Evolutionary conservation across 2,888 invertebrate genomes (phyloP).

Genomic region (Microctonus hyperodae): DNA sequence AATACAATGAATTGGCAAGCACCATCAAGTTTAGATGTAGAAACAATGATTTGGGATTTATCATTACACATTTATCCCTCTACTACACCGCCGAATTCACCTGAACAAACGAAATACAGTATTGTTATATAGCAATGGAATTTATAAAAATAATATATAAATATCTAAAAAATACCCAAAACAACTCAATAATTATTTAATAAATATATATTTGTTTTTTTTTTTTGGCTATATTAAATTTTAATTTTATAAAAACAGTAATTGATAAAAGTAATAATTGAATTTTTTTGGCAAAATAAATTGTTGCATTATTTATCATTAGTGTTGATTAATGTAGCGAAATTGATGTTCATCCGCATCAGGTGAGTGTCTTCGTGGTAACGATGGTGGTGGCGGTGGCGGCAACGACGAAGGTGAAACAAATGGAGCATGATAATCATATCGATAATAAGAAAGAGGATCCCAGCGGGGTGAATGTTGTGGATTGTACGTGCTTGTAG

Average conservation of each 20-base stretch:
- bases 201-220: slow-evolving; percentile 33
- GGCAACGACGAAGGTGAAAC: slow-evolving; percentile 45
- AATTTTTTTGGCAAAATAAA: neutral
- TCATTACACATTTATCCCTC: slow-evolving; percentile 94
- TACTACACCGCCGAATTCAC: slow-evolving; percentile 64
- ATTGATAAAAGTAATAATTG: neutral
- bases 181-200: slow-evolving; percentile 7
- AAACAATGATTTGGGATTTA: slow-evolving; percentile 99
- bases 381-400: slow-evolving; percentile 40
- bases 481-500: slow-evolving; percentile 44
- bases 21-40: slow-evolving; percentile 86
- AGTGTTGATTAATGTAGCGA: slow-evolving; percentile 20
- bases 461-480: slow-evolving; percentile 57
- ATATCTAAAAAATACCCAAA: neutral
- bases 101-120: slow-evolving; percentile 57
- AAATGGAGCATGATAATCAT: slow-evolving; percentile 57
- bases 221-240: slow-evolving; percentile 28
- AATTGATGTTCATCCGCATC: slow-evolving; percentile 15
- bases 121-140: slow-evolving; percentile 49
- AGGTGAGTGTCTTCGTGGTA: slow-evolving; percentile 19
- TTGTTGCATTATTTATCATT: no score
- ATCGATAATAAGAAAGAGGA: slow-evolving; percentile 57
- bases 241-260: neutral
- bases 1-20: slow-evolving; percentile 79
- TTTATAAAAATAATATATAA: slow-evolving; percentile 16